These are phyloP conservation scores for Anagrus nilaparvatae DNA, from an alignment of 1,140 invertebrate species.

Conservation along the genomic window DNA sequence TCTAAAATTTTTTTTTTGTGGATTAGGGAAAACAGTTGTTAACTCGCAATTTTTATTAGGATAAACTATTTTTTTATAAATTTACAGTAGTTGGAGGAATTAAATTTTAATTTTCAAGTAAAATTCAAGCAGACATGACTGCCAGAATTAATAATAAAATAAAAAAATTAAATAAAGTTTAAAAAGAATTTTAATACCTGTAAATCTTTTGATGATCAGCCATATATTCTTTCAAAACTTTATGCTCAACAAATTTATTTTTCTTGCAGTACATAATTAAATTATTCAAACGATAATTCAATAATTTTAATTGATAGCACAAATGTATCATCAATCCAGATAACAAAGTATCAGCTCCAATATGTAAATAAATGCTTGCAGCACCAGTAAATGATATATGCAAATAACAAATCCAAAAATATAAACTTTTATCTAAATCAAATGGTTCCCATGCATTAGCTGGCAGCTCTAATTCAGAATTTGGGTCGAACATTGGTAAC, in stretches of 20 bases:
- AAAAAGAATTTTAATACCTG: neutral
- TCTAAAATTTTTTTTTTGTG: too few species aligned
- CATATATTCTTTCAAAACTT: neutral
- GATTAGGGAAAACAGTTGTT: too few species aligned
- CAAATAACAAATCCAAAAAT: neutral
- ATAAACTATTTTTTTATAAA: too few species aligned
- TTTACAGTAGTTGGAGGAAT: too few species aligned
- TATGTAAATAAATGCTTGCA: neutral
- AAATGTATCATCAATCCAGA: neutral
- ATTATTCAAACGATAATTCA: conserved; percentile 5
- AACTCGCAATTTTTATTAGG: too few species aligned
- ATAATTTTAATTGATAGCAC: neutral
- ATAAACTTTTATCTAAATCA: neutral
- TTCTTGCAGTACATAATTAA: neutral
- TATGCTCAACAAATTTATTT: neutral
- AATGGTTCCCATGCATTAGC: conserved; percentile 1
- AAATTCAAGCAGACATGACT: too few species aligned
- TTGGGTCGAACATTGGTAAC: neutral
- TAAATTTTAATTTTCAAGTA: too few species aligned
- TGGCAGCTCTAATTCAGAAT: conserved; percentile 1
- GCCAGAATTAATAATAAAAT: neutral
- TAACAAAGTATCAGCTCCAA: conserved; percentile 1
- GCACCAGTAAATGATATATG: neutral
- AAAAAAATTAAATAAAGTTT: neutral
- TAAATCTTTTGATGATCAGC: neutral